Percentiles rank a stretch among this genome's conserved stretches.
Evolutionary conservation across 2,797 vertebrate species (phyloP).

Genomic region (Pipistrellus pygmaeus): DNA sequence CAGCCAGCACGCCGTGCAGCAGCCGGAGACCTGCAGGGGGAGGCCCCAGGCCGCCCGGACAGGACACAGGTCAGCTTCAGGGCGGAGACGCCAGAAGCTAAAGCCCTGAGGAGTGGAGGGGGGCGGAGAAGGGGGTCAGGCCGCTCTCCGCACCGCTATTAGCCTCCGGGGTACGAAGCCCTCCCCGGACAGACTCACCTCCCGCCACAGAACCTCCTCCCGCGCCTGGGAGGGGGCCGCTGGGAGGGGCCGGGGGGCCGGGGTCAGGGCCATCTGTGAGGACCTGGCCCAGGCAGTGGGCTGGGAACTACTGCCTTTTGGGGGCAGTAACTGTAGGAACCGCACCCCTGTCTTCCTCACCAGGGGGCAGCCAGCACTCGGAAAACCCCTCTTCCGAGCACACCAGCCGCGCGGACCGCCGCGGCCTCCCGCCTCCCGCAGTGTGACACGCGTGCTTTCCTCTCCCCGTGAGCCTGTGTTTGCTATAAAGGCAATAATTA

Average conservation of each 20-base stretch:
- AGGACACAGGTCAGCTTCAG: background rate
- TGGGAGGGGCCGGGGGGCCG: background rate
- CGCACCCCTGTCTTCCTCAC: background rate
- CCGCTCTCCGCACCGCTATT: too few relatives aligned
- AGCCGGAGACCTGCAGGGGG: too few relatives aligned
- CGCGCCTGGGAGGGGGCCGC: background rate
- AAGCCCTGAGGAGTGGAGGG: background rate
- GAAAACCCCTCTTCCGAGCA: background rate
- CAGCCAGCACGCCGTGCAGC: background rate
- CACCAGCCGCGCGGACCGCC: background rate
- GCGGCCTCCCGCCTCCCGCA: background rate
- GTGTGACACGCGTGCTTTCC: background rate
- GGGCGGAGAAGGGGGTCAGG: rapidly evolving
- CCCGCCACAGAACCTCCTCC: background rate
- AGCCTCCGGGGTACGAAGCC: background rate
- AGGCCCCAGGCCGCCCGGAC: background rate
- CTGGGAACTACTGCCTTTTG: background rate
- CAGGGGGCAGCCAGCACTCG: background rate
- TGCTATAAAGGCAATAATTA: conserved; percentile 84
- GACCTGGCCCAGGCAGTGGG: background rate
- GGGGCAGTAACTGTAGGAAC: too few relatives aligned
- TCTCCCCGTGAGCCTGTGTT: background rate
- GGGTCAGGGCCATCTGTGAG: rapidly evolving
- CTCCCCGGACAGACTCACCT: background rate
- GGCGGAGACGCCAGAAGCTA: background rate